Evolutionary conservation across 2,797 vertebrate genomes (phyloP).

Genomic region (Characodon lateralis): DNA sequence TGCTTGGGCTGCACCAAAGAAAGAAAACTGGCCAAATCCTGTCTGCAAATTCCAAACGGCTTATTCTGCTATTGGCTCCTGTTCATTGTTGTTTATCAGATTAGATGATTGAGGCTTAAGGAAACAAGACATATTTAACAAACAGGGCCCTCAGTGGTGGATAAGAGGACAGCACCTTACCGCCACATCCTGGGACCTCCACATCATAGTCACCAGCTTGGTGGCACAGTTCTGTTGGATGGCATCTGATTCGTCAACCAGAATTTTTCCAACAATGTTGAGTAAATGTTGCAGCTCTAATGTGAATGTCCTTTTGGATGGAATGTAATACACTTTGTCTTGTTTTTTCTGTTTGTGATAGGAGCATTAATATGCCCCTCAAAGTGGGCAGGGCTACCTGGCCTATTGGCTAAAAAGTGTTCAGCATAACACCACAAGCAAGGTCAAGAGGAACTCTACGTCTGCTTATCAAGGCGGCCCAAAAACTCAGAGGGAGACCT

Average conservation of each 20-base stretch:
- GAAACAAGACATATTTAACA: constrained; percentile 20
- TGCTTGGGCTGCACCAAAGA: no score
- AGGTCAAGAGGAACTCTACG: constrained; percentile 1
- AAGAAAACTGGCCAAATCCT: no score
- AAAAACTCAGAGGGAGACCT: background rate
- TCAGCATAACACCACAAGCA: background rate
- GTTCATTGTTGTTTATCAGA: background rate
- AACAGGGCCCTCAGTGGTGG: background rate
- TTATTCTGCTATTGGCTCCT: background rate
- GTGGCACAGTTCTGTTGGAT: no score
- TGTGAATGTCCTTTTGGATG: background rate
- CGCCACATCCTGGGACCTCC: no score
- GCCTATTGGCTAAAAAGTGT: constrained; percentile 10
- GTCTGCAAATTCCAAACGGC: no score
- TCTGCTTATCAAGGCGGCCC: constrained; percentile 1
- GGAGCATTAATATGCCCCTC: constrained; percentile 18
- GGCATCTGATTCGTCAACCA: no score
- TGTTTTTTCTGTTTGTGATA: constrained; percentile 1
- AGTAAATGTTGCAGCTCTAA: no score
- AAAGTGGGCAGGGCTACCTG: constrained; percentile 12
- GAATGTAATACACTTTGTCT: background rate
- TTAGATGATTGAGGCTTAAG: background rate
- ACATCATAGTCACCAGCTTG: no score
- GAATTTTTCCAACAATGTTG: background rate
- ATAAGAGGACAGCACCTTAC: no score